Conservation (phyloP, 2,888 invertebrate genomes). For the Oscheius sp. region DNA sequence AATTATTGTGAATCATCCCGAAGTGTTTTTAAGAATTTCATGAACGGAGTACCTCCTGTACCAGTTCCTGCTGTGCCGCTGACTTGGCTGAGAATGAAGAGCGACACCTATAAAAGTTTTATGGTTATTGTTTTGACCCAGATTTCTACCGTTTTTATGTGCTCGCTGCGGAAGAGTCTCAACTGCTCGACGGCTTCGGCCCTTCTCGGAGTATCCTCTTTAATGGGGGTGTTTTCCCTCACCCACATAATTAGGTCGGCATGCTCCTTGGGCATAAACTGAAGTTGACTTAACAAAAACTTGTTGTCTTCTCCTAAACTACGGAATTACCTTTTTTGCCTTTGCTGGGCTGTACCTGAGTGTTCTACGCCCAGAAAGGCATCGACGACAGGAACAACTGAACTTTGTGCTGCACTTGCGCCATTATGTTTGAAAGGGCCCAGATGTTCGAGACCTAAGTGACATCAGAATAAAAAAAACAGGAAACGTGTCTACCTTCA, state of each 20-base stretch:
- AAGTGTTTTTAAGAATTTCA: slow-evolving; percentile 35
- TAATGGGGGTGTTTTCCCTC: slow-evolving; percentile 16
- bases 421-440: slow-evolving; percentile 29
- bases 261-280: slow-evolving; percentile 33
- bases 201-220: not conserved
- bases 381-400: slow-evolving; percentile 28
- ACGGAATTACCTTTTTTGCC: slow-evolving; percentile 6
- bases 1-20: slow-evolving; percentile 26
- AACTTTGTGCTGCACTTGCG: slow-evolving; percentile 37
- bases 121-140: too few relatives aligned
- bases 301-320: slow-evolving; percentile 25
- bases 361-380: slow-evolving; percentile 37
- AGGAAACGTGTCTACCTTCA: slow-evolving; percentile 26
- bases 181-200: slow-evolving; percentile 20
- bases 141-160: slow-evolving; percentile 25
- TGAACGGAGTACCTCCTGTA: slow-evolving; percentile 36
- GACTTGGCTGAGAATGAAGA: slow-evolving; percentile 33
- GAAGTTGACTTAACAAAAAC: slow-evolving; percentile 31
- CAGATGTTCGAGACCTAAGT: slow-evolving; percentile 19
- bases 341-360: slow-evolving; percentile 25
- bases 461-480: not conserved
- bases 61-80: slow-evolving; percentile 19
- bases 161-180: slow-evolving; percentile 26
- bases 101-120: slow-evolving; percentile 35
- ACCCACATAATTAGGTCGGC: slow-evolving; percentile 33